A percentile compares a stretch with the other conserved stretches of the same genome.
phyloP scores from a whole-genome alignment of 1,140 invertebrate genomes.

The Drosophila parvula region DNA sequence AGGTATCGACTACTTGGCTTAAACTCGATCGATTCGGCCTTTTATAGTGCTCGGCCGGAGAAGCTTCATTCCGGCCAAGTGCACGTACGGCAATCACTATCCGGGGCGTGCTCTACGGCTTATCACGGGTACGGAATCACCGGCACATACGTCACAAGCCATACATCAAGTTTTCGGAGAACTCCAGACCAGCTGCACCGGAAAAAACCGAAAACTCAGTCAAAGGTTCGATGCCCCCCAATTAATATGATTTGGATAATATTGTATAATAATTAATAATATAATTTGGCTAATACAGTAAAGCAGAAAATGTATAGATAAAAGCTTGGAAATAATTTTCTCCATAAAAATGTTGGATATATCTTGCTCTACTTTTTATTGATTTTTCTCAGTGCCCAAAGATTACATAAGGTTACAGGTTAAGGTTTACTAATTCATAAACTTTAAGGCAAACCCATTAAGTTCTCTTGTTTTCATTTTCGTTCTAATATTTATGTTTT shows the following conservation, averaged over 20 bases:
- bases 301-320: neutral
- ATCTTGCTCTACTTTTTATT: neutral
- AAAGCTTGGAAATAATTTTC: too few relatives aligned
- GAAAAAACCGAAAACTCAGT: neutral
- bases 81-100: slow-evolving; percentile 34
- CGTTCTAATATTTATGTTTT: neutral
- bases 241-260: neutral
- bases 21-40: neutral
- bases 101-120: slow-evolving; percentile 37
- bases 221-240: neutral
- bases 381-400: neutral
- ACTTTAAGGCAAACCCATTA: neutral
- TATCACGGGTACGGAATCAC: slow-evolving; percentile 14
- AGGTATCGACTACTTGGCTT: slow-evolving; percentile 47
- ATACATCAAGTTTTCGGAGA: neutral
- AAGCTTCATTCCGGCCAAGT: neutral
- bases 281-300: neutral
- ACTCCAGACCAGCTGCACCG: slow-evolving; percentile 6
- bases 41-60: slow-evolving; percentile 19
- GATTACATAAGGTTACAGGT: neutral
- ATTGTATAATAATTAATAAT: neutral
- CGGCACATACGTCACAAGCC: slow-evolving; percentile 16
- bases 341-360: neutral
- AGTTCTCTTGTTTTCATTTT: neutral
- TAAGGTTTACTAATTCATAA: neutral